Base-by-base conservation (phyloP, 2,113 vertebrate genomes). In the Ictidomys tridecemlineatus region DNA sequence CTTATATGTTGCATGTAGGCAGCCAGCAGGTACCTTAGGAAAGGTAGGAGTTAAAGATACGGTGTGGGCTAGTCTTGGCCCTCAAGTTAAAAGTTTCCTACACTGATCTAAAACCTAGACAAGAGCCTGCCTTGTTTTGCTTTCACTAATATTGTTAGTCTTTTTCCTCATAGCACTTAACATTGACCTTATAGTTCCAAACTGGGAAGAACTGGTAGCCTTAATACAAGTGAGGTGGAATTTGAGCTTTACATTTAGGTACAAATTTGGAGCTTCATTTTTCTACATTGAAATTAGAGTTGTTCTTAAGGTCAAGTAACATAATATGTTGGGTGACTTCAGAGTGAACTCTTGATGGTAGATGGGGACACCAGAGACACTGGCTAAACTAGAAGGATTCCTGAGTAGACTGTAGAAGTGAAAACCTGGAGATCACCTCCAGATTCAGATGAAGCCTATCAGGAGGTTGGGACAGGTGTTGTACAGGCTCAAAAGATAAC, bases 231-330 rank as follows among this genome's bases (percentile, higher is more conserved):
- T 77, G 58, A 79, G 61, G 42, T 76, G 32, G 69, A 53, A 61
- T 83, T 85, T 91, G 78, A 96, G 30, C n/a, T 63, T 85, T 53
- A 37, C 0, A 0, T 6, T 34, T 79, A 67, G n/a, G 6, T 9
- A 17, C 30, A 37, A 58, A 32, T 14, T 2, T 10, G 28, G 37
- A 56, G 37, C 30, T 83, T 76, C 8, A 0, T 73, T 78, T 93
- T 94, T 45, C 84, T 94, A 34, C 51, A 45, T 53, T 82, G 73
- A 22, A 93, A 91, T 80, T 91, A 93, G 85, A 96, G 53, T 20
- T 65, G 20, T 89, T 96, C 53, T 73, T 93, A 61, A 89, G 83
- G 32, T 74, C 91, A 87, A 77, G 28, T 45, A 39, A 94, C 32
- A 63, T 78, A 65, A 37, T 16, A 67, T 58, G 8, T 83, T 95